Evolutionary conservation across 2,113 vertebrate species (phyloP).

Genomic region (Cichladusa arquata): DNA sequence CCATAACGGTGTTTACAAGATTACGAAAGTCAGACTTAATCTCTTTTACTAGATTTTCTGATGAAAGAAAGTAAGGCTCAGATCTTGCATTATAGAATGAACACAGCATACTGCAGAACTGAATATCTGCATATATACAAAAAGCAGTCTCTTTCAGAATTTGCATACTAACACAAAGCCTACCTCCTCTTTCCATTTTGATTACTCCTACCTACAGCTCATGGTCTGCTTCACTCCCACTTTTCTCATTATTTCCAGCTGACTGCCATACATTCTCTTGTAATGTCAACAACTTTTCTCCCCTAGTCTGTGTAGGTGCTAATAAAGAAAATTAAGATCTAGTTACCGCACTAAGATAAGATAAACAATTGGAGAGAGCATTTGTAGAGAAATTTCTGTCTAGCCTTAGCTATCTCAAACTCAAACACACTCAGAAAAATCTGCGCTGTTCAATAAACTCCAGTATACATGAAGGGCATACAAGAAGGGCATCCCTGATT

Average conservation of each 20-base stretch:
- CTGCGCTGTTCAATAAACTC: neutral
- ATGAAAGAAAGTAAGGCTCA: neutral
- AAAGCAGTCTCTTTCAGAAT: neutral
- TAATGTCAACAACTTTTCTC: neutral
- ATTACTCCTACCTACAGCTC: neutral
- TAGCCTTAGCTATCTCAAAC: neutral
- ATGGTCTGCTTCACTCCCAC: neutral
- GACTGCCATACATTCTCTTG: neutral
- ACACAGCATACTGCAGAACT: neutral
- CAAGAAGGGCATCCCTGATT: neutral
- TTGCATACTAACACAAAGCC: conserved; percentile 23
- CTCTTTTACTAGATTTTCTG: neutral
- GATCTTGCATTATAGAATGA: neutral
- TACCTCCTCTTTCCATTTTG: neutral
- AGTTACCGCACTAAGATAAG: neutral
- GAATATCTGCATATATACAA: neutral
- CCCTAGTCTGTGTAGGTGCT: neutral
- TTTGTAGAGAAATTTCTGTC: neutral
- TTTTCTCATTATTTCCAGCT: neutral
- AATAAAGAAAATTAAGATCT: neutral
- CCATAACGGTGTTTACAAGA: neutral
- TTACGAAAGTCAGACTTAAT: neutral
- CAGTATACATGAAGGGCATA: neutral
- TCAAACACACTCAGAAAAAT: neutral
- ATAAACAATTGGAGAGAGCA: neutral